Evolutionary conservation across 2,113 vertebrate genomes (phyloP), one percentile per base, ranked within the genome.

Genomic region (Pandion haliaetus): DNA sequence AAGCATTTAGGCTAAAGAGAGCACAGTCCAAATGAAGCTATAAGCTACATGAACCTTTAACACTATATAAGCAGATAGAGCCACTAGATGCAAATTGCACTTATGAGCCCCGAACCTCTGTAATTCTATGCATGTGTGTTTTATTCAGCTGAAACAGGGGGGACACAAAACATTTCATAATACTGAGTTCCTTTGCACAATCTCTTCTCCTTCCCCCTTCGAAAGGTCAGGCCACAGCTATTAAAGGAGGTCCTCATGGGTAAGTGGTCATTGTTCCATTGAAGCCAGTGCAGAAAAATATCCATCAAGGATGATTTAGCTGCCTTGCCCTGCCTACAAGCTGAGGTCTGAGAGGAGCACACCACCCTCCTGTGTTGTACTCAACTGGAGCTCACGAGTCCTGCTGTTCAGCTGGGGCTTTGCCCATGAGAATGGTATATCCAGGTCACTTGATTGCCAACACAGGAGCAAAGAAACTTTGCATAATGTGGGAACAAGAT

Each of bases 401-500:
- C 42, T 12, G 4, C 32, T 7, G 49, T 2, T 42, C 78, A 61
- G 36, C 24, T 4, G 32, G 29, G 28, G 50, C 71, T 63, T 49
- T 72, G 31, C 31, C 71, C 61, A 36, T 1, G 16, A 54, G 17
- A 14, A 4, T 4, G 9, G 45, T 1, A 5, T 1, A 62, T 17
- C 32, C 63, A 71, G 24, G 19, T 61, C 63, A 83, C 29, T 26
- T 1, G 10, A 78, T 1, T 44, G 23, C 50, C 49, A 82, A 14
- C 45, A 47, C 16, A 14, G 31, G 5, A 74, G 61, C 42, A 47
- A 88, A 74, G 61, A 57, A 82, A 42, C 20, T 65, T 12, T 47
- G 42, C 5, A 10, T 44, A 25, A 67, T 0, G 0, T 20, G 40
- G 21, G 40, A 59, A 74, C 0, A 5, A 93, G 34, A 55, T 8